Percentiles rank a stretch among this genome's conserved stretches.
Conservation (phyloP, 2,113 vertebrate genomes). For the Petromus typicus region DNA sequence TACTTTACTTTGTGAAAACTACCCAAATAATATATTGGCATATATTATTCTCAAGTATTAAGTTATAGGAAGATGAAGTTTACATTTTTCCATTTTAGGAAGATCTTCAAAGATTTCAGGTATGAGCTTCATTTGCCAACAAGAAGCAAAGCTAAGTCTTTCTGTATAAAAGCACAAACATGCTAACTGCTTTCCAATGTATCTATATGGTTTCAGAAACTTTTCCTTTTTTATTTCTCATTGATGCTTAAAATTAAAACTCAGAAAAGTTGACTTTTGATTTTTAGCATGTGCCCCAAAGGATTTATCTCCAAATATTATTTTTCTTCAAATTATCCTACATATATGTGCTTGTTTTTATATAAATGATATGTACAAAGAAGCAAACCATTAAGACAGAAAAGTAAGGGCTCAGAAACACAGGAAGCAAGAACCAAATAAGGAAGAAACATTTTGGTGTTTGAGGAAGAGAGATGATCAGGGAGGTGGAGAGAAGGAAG, state of each 20-base stretch:
- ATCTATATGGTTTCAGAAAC: background rate
- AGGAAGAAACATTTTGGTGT: constrained; percentile 18
- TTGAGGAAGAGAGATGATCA: constrained; percentile 42
- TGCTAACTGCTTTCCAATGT: background rate
- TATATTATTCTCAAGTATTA: constrained; percentile 16
- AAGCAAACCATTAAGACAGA: constrained; percentile 52
- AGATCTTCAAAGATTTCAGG: constrained; percentile 43
- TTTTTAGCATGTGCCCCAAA: background rate
- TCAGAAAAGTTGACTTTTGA: constrained; percentile 26
- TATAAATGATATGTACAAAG: background rate
- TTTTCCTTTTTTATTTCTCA: background rate
- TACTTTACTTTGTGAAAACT: constrained; percentile 30
- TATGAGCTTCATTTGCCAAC: constrained; percentile 13
- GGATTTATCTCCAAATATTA: background rate
- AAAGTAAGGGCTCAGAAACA: background rate
- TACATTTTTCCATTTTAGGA: background rate
- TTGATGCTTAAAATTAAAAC: constrained; percentile 39
- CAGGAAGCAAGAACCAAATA: constrained; percentile 43
- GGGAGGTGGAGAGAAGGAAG: constrained; percentile 68
- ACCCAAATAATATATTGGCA: background rate
- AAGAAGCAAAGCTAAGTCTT: background rate
- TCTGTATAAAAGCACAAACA: background rate
- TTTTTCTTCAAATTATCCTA: background rate
- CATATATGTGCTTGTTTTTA: background rate
- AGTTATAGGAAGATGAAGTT: background rate